Base-by-base conservation (phyloP, 1,140 invertebrate genomes). In the Drosophila simulans region DNA sequence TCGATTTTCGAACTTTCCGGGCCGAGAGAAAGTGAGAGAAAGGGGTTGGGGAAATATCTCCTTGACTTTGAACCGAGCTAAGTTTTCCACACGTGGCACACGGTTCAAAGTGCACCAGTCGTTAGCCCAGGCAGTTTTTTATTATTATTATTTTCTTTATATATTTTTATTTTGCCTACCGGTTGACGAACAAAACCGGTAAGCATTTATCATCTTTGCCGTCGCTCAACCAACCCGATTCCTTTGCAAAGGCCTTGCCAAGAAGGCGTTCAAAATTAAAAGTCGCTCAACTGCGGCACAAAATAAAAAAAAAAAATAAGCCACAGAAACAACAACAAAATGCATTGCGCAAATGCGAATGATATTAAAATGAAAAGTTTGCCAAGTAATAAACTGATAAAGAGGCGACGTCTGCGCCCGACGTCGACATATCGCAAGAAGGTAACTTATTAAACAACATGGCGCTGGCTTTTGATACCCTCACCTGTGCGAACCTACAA, bases 311-410 rank as follows among this genome's bases (percentile, higher is more conserved):
- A 22, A 51, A 52, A 34, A 66, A 43, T 12, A 54, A 73, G 51
- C 42, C 10, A 34, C 34, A 34, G 34, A 34, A 57, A 22, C 20
- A 22, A 51, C 40, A 20, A 54, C 60, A 75, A 74, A 79, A 70
- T 81, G 85, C 81, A 86, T 90, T 90, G 86, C 86, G 78, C 85
- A 90, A 86, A 90, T 86, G 78, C 82, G 78, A 86, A 80, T 77
- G 82, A 90, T 90, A 86, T 83, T 83, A 90, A 90, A 90, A 86
- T 86, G 83, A 90, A 86, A 90, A 90, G 81, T 90, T 85, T 85
- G 66, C 81, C 81, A 90, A 90, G 86, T 86, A 90, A 90, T 90
- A 90, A 90, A 90, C 86, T 90, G 86, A 90, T 90, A 90, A 86
- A 90, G 86, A 82, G 85, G 78, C 86, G 78, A 85, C 86, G 86